Evolutionary conservation across 2,113 vertebrate species (phyloP).

Genomic region (Cyanocitta stelleri): DNA sequence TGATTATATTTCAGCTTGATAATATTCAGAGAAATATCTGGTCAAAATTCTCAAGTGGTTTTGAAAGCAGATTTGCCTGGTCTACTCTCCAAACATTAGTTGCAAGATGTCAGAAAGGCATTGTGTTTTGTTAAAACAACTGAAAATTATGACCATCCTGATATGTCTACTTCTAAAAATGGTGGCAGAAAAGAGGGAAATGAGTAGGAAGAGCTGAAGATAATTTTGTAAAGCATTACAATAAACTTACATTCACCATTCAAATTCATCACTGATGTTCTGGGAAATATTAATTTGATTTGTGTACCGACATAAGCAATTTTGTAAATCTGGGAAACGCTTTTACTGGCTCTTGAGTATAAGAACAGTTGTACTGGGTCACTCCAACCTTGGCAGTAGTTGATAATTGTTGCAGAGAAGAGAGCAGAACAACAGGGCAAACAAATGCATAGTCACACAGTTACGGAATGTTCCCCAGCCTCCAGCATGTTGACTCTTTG

Average conservation of each 20-base stretch:
- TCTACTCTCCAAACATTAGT: fast-evolving
- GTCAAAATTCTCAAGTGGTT: neutral
- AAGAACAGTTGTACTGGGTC: neutral
- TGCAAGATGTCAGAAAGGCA: neutral
- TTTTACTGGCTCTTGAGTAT: neutral
- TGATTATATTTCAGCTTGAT: neutral
- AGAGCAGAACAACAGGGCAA: neutral
- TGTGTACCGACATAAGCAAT: neutral
- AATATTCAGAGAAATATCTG: neutral
- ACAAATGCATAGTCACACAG: neutral
- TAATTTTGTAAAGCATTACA: neutral
- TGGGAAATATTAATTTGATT: neutral
- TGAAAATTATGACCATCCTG: neutral
- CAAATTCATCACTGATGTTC: neutral
- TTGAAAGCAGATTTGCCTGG: neutral
- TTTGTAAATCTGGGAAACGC: neutral
- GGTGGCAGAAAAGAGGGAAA: neutral
- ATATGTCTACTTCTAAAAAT: neutral
- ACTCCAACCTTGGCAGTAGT: neutral
- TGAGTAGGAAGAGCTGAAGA: neutral
- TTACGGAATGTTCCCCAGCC: neutral
- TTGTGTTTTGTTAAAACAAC: neutral
- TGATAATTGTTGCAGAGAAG: neutral
- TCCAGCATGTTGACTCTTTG: neutral
- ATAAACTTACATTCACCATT: neutral